Conservation (phyloP, 2,888 invertebrate species). For the Hetaerina titia region DNA sequence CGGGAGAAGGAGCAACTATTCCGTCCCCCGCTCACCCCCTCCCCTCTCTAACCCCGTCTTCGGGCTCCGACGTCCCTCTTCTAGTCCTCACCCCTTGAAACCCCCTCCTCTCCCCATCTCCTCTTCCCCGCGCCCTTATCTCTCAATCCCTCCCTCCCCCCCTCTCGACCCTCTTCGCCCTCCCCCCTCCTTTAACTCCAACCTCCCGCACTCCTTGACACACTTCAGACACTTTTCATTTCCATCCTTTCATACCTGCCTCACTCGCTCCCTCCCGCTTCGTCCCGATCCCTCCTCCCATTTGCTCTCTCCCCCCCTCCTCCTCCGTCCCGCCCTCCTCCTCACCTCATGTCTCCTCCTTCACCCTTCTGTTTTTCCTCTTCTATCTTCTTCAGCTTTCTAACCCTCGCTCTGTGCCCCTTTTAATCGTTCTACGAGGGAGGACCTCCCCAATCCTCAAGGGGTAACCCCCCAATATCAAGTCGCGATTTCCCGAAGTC, state of each 20-base stretch:
- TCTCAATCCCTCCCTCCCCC: not conserved
- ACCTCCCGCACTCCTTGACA: conserved; percentile 63
- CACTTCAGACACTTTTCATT: conserved; percentile 60
- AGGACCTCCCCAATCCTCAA: not conserved
- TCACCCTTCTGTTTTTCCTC: not conserved
- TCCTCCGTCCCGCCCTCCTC: not conserved
- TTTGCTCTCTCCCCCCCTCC: not conserved
- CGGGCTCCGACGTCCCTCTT: not conserved
- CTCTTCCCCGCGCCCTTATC: not conserved
- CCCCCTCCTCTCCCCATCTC: not conserved
- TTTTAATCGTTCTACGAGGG: not conserved
- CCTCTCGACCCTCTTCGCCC: not conserved
- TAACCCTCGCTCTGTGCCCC: not conserved
- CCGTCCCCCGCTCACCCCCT: not conserved
- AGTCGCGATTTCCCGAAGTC: too few relatives aligned
- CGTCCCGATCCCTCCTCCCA: not conserved
- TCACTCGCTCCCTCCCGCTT: not conserved
- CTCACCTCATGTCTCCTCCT: not conserved
- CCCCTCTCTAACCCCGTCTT: not conserved
- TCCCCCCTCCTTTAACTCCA: not conserved
- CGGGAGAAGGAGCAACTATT: not conserved
- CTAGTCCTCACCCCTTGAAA: not conserved
- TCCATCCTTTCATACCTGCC: not conserved
- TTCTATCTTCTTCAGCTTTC: not conserved
- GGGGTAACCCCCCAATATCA: too few relatives aligned